phyloP scores from a whole-genome alignment of 2,888 invertebrate genomes.

The Tenthredo amoena region DNA sequence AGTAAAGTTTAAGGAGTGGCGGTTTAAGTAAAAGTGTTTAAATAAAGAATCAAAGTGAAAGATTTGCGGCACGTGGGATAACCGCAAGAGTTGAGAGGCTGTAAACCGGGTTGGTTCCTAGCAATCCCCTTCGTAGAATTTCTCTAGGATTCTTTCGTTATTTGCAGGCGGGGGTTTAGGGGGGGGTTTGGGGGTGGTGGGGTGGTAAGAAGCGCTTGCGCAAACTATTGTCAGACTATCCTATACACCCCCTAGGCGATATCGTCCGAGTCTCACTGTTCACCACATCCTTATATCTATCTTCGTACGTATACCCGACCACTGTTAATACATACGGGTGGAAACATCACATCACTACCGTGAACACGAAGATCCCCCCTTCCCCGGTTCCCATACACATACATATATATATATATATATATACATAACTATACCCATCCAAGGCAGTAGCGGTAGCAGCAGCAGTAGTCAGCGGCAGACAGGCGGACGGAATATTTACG shows the following conservation, averaged over 20 bases:
- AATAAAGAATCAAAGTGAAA: slow-evolving; percentile 1
- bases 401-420: background rate
- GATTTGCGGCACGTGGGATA: slow-evolving; percentile 37
- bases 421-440: background rate
- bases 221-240: slow-evolving; percentile 49
- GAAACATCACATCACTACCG: background rate
- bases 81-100: slow-evolving; percentile 34
- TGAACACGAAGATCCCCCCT: background rate
- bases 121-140: slow-evolving; percentile 38
- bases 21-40: background rate
- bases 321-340: background rate
- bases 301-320: background rate
- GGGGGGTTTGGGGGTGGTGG: background rate
- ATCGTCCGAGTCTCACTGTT: slow-evolving; percentile 28
- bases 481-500: slow-evolving; percentile 30
- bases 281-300: slow-evolving; percentile 16
- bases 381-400: background rate
- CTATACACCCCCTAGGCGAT: background rate
- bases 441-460: slow-evolving; percentile 3
- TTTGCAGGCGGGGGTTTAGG: background rate
- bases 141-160: slow-evolving; percentile 38
- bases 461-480: slow-evolving; percentile 30
- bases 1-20: background rate
- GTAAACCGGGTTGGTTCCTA: background rate
- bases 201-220: slow-evolving; percentile 37